Evolutionary conservation across 1,140 invertebrate genomes (phyloP).

Genomic region (Zophobas morio): DNA sequence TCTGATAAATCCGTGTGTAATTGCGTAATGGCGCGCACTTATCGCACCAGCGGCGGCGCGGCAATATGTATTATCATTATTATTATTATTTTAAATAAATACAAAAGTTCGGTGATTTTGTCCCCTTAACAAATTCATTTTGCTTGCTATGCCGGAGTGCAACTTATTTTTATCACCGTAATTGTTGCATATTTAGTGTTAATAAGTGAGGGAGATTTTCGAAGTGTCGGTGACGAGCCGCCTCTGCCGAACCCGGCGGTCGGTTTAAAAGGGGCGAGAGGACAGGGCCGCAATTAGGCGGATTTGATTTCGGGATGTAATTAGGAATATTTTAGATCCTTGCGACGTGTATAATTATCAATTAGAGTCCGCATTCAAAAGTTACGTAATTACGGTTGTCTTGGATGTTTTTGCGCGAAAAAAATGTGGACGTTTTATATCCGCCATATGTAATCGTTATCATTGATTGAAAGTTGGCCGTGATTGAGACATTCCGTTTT

Average conservation of each 20-base stretch:
- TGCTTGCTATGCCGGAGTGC: too few relatives aligned
- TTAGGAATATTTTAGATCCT: slow-evolving; percentile 7
- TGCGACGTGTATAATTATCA: slow-evolving; percentile 35
- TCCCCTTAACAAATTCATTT: too few relatives aligned
- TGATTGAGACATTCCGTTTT: slow-evolving; percentile 13
- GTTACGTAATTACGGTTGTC: neutral
- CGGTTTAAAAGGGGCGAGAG: neutral
- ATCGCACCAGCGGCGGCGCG: neutral
- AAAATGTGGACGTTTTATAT: neutral
- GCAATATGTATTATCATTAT: too few relatives aligned
- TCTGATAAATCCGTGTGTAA: slow-evolving; percentile 35
- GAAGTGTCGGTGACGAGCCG: too few relatives aligned
- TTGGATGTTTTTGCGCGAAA: neutral
- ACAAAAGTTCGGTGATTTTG: too few relatives aligned
- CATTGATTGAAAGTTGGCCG: slow-evolving; percentile 1
- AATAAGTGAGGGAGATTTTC: too few relatives aligned
- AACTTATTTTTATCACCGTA: too few relatives aligned
- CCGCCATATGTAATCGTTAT: neutral
- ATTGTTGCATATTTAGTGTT: too few relatives aligned
- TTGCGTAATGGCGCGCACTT: slow-evolving; percentile 30
- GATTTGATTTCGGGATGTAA: slow-evolving; percentile 22
- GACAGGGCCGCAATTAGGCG: neutral
- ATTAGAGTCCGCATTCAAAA: slow-evolving; percentile 13
- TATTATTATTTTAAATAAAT: too few relatives aligned
- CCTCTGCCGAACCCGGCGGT: too few relatives aligned